Evolutionary conservation across 2,797 vertebrate species (phyloP).

Genomic region (Falco concolor): DNA sequence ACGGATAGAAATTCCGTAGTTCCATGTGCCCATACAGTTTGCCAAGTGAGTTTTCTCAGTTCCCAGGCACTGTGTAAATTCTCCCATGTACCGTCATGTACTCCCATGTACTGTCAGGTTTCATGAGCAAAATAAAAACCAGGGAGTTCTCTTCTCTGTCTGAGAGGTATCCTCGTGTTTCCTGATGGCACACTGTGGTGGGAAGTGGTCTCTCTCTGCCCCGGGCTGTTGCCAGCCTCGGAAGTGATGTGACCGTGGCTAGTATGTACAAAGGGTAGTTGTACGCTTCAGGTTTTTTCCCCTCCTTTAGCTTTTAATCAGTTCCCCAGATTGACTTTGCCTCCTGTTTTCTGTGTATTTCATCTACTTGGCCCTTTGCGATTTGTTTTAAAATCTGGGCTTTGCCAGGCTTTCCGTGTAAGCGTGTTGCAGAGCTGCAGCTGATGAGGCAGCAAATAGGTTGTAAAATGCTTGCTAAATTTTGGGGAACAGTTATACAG

Average conservation of each 20-base stretch:
- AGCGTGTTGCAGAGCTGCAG: not conserved
- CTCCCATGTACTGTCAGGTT: not conserved
- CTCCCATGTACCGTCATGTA: not conserved
- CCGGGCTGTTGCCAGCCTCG: not conserved
- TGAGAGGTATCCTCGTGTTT: not conserved
- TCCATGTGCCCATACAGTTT: not conserved
- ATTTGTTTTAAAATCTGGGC: not conserved
- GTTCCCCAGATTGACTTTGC: not conserved
- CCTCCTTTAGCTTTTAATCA: not conserved
- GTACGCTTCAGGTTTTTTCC: fast-evolving
- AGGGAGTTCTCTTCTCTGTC: not conserved
- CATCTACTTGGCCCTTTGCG: not conserved
- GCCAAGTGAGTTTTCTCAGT: not conserved
- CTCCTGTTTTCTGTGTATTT: not conserved
- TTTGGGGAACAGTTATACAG: not conserved
- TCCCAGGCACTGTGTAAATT: not conserved
- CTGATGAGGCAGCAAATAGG: not conserved
- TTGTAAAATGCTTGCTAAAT: not conserved
- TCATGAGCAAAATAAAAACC: not conserved
- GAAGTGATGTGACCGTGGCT: not conserved
- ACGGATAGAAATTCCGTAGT: not conserved
- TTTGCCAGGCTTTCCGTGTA: not conserved
- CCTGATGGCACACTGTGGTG: not conserved
- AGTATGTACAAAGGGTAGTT: not conserved
- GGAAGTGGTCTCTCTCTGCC: not conserved